Conservation (phyloP, 2,797 vertebrate genomes). For the Acanthurus tractus region DNA sequence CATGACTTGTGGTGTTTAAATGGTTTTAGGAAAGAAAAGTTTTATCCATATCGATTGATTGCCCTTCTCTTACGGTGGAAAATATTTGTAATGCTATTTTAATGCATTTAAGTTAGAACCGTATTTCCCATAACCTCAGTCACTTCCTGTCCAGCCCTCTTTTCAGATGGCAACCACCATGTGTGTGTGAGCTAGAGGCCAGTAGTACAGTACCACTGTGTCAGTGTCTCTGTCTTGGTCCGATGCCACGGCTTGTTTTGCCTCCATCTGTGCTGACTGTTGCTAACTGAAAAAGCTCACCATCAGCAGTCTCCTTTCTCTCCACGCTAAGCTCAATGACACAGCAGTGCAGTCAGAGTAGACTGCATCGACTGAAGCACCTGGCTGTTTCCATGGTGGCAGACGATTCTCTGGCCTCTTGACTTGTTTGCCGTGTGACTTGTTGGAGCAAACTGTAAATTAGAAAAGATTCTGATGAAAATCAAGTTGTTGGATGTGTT, state of each 20-base stretch:
- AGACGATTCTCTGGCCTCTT: neutral
- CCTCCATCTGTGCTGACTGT: constrained; percentile 42
- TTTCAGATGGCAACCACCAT: neutral
- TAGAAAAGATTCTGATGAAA: neutral
- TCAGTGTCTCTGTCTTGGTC: constrained; percentile 31
- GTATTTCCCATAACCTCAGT: constrained; percentile 11
- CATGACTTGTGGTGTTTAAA: no score
- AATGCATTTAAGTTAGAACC: neutral
- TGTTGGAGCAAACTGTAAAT: neutral
- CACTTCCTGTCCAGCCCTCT: neutral
- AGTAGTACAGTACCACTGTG: constrained; percentile 14
- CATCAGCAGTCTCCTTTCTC: constrained; percentile 52
- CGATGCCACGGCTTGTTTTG: constrained; percentile 35
- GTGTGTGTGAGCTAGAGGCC: neutral
- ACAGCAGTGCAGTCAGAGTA: constrained; percentile 42
- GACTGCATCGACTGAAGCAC: constrained; percentile 20
- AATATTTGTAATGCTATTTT: neutral
- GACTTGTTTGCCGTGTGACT: neutral
- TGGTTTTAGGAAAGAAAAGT: no score
- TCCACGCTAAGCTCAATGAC: constrained; percentile 52
- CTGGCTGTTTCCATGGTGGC: constrained; percentile 44
- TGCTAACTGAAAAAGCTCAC: constrained; percentile 41
- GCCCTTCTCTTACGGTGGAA: neutral
- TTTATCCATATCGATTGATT: no score
- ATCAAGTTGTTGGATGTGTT: neutral